phyloP scores from a whole-genome alignment of 2,888 invertebrate species.

The Euclidia mi region DNA sequence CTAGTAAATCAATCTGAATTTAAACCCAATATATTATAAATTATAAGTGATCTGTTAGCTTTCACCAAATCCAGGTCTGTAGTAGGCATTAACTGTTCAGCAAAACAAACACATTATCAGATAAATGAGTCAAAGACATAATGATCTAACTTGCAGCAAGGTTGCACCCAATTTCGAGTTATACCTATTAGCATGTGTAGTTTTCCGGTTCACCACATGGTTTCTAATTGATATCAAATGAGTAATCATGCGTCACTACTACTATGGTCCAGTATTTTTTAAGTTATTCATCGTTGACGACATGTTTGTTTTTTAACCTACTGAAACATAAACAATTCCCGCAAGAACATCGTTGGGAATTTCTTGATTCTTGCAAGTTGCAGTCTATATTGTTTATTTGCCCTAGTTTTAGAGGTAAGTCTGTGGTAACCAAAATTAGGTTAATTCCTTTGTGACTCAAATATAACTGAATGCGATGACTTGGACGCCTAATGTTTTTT shows the following conservation, averaged over 20 bases:
- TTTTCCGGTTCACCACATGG: neutral
- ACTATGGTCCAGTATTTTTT: conserved; percentile 11
- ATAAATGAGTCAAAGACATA: too few species aligned
- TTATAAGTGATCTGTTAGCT: too few species aligned
- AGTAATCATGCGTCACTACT: conserved; percentile 11
- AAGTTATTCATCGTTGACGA: conserved; percentile 10
- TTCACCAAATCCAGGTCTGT: too few species aligned
- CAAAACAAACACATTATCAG: too few species aligned
- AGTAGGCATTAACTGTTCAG: too few species aligned
- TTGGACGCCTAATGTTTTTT: too few species aligned
- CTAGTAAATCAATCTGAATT: too few species aligned
- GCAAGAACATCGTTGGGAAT: neutral
- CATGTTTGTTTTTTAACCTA: conserved; percentile 7
- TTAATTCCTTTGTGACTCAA: neutral
- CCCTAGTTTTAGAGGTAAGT: neutral
- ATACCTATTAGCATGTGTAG: neutral
- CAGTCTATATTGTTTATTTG: neutral
- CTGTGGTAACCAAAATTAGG: neutral
- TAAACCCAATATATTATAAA: too few species aligned
- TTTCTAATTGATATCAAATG: conserved; percentile 13
- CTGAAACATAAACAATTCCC: conserved; percentile 12
- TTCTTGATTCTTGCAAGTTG: neutral
- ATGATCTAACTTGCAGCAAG: neutral
- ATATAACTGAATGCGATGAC: neutral
- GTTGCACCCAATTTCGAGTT: neutral